Evolutionary conservation across 2,113 vertebrate species (phyloP).

Genomic region (Passerina amoena): DNA sequence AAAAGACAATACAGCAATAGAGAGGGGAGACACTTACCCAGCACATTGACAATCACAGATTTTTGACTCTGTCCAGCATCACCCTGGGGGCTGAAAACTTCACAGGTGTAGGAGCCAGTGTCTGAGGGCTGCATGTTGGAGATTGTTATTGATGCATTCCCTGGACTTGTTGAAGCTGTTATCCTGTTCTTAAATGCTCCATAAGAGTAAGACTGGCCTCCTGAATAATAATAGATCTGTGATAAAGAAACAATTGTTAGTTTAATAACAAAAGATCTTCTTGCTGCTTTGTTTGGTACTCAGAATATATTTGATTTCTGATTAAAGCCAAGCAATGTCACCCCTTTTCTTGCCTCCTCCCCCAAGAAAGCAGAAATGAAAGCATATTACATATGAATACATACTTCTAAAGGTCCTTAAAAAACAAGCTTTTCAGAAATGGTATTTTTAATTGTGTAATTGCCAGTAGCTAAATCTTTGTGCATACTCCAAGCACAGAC

Average conservation of each 20-base stretch:
- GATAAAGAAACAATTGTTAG: conserved; percentile 47
- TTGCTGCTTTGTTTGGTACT: background rate
- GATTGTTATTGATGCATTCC: conserved; percentile 83
- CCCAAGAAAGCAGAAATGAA: background rate
- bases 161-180: conserved; percentile 60
- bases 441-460: background rate
- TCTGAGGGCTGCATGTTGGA: conserved; percentile 80
- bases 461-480: background rate
- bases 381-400: background rate
- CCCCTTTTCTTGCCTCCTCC: background rate
- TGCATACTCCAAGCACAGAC: background rate
- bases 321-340: background rate
- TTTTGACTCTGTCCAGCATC: conserved; percentile 68
- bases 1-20: background rate
- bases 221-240: conserved; percentile 76
- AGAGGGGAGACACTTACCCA: conserved; percentile 70
- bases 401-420: background rate
- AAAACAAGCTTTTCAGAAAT: background rate
- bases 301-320: background rate
- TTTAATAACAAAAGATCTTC: conserved; percentile 11
- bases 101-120: conserved; percentile 81
- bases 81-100: conserved; percentile 80
- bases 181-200: conserved; percentile 75
- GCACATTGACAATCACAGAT: conserved; percentile 73
- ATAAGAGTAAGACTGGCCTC: conserved; percentile 24